These are phyloP conservation scores for Dipodomys stephensi DNA, from an alignment of 2,113 vertebrate species.

Conservation along the genomic window DNA sequence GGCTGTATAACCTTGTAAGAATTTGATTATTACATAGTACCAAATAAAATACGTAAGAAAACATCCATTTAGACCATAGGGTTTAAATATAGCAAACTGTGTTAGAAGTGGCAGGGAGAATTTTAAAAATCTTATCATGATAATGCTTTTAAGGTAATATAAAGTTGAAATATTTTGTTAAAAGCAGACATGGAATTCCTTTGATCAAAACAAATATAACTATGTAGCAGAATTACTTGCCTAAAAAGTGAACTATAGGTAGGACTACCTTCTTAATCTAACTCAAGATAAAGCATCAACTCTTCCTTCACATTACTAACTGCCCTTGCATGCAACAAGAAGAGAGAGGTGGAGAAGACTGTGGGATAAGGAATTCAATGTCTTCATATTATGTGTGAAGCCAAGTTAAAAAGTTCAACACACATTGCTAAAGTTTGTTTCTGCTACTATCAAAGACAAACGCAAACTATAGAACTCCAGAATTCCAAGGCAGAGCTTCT, in stretches of 20 bases:
- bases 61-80: neutral
- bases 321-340: neutral
- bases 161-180: constrained; percentile 15
- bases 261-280: neutral
- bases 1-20: neutral
- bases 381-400: neutral
- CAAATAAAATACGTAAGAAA: neutral
- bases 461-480: neutral
- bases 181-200: neutral
- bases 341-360: neutral
- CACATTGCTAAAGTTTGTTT: neutral
- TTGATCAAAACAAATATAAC: constrained; percentile 39
- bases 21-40: neutral
- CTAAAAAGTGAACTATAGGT: neutral
- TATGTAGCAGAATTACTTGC: neutral
- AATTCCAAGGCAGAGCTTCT: neutral
- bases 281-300: neutral
- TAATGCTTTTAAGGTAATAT: neutral
- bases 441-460: neutral
- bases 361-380: neutral
- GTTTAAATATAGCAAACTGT: neutral
- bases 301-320: neutral
- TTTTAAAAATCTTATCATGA: neutral
- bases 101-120: neutral
- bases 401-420: neutral